Percentiles rank a stretch among this genome's conserved stretches.
phyloP scores from a whole-genome alignment of 2,888 invertebrate genomes.

The Yponomeuta sedellus region DNA sequence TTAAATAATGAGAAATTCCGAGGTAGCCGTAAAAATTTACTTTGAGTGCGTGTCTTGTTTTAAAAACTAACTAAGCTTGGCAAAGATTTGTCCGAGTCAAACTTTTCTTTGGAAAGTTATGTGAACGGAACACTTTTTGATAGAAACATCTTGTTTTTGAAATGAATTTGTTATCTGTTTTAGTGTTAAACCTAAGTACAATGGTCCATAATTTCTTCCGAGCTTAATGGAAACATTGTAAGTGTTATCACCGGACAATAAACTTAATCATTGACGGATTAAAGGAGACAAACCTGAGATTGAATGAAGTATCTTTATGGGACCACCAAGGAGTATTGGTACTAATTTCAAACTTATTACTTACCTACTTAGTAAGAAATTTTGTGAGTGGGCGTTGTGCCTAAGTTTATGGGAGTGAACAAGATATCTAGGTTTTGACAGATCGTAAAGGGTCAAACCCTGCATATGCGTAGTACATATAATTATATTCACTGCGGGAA shows the following conservation, averaged over 20 bases:
- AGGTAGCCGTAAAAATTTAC: background rate
- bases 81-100: background rate
- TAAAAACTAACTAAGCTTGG: too few species aligned
- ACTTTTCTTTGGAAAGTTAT: background rate
- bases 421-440: background rate
- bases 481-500: too few species aligned
- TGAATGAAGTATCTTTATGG: background rate
- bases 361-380: background rate
- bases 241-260: slow-evolving; percentile 42
- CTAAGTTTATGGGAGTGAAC: background rate
- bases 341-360: background rate
- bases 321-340: background rate
- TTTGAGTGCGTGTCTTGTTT: background rate
- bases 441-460: background rate
- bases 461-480: too few species aligned
- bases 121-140: background rate
- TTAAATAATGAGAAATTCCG: slow-evolving; percentile 11
- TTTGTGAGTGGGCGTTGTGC: background rate
- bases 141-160: background rate
- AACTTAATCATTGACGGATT: slow-evolving; percentile 27
- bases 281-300: slow-evolving; percentile 5
- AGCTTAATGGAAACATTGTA: slow-evolving; percentile 44
- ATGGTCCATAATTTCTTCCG: slow-evolving; percentile 39
- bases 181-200: slow-evolving; percentile 32
- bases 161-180: background rate